Percentiles rank a stretch among this genome's conserved stretches.
Evolutionary conservation across 1,140 invertebrate genomes (phyloP).

Genomic region (Antheraea mylitta): DNA sequence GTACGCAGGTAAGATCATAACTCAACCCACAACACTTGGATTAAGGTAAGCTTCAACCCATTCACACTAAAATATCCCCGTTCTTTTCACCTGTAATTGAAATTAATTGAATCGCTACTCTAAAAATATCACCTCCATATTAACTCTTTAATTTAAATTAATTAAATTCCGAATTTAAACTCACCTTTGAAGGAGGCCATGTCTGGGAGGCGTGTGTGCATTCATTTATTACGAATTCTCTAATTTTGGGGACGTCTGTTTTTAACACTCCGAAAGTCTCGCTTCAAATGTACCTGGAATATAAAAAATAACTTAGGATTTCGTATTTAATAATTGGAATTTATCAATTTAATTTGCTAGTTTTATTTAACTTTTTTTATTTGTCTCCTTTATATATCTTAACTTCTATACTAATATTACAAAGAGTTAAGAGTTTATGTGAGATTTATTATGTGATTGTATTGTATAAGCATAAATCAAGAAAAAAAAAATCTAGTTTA

Average conservation of each 20-base stretch:
- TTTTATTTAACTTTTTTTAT: no score
- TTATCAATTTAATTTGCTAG: no score
- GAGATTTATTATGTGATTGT: no score
- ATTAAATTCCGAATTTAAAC: not conserved
- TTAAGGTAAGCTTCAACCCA: no score
- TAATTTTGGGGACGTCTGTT: slow-evolving; percentile 15
- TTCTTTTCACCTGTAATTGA: not conserved
- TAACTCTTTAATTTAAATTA: not conserved
- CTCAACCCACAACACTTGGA: no score
- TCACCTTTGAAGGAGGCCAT: slow-evolving; percentile 69
- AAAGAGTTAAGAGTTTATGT: no score
- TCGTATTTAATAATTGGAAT: no score
- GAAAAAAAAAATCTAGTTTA: no score
- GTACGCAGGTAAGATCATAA: no score
- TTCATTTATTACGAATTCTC: slow-evolving; percentile 40
- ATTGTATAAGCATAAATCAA: no score
- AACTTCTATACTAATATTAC: no score
- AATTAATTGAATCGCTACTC: not conserved
- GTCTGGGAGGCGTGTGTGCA: slow-evolving; percentile 31
- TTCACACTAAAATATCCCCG: not conserved
- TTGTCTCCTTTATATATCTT: no score
- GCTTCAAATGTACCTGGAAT: slow-evolving; percentile 16
- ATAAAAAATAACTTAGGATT: not conserved
- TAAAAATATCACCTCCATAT: not conserved
- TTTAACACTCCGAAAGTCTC: slow-evolving; percentile 1